Evolutionary conservation across 30 jellyfish, hydroid and myxozoan species (phyloP), one percentile per base, ranked within the genome.

Genomic region (Hydra vulgaris): DNA sequence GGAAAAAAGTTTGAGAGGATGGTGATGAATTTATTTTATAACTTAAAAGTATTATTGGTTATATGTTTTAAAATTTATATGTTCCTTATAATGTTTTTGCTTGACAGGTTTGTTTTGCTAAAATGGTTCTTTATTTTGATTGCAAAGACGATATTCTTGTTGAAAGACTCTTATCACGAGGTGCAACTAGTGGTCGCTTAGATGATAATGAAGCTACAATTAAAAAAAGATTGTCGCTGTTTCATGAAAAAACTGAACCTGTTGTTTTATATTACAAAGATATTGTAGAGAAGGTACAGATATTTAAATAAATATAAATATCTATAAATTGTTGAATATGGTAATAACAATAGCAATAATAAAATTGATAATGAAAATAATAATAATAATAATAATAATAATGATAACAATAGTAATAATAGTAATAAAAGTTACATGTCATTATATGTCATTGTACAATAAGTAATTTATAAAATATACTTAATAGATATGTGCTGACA

Each of bases 171-270:
- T 77, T 87, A 80, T 81, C 87, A 23, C 84, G 98, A 7, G 96
- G 89, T 15, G 85, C 23, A 70, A 79, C 88, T 19, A 91, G 98
- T 83, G 96, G 95, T 7, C 82, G 98, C 26, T 5, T 81, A 21
- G 98, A 91, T 69, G 98, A 91, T 72, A 91, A 91, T 55, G 89
- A 82, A 40, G 98, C 87, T 27, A 86, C 96, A 4, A 91, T 91
- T 15, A 76, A 80, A 70, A 86, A 86, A 82, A 85, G 98, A 22
- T 71, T 91, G 72, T 86, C 85, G 5, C 54, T 83, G 24, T 91
- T 91, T 84, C 95, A 91, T 71, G 88, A 72, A 23, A 91, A 86
- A 66, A 91, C 98, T 19, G 54, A 83, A 76, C 96, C 96, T 12
- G 93, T 91, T 15, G 27, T 87, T 26, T 79, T 79, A 16, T 81